These are phyloP conservation scores for Butorides virescens DNA, from an alignment of 2,113 vertebrate species.

Conservation along the genomic window DNA sequence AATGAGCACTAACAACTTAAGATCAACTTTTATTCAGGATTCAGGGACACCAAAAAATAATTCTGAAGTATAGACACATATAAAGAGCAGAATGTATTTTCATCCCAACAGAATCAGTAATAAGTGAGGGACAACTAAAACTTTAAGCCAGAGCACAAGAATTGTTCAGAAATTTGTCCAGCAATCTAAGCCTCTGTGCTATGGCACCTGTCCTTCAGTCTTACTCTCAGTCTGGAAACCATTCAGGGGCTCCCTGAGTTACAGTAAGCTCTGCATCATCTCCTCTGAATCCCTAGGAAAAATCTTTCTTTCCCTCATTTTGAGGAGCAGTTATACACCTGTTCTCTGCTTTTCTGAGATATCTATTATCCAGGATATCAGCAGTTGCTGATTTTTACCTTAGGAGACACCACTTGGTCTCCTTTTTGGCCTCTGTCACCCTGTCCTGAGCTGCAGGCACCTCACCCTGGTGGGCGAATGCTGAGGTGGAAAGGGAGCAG, in stretches of 20 bases:
- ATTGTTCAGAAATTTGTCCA: neutral
- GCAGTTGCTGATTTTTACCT: neutral
- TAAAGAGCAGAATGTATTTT: neutral
- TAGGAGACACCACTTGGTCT: neutral
- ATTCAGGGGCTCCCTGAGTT: accelerated
- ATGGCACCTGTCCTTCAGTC: neutral
- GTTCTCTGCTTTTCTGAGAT: neutral
- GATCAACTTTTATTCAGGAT: neutral
- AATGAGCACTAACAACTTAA: neutral
- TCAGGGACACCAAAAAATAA: neutral
- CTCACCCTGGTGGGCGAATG: neutral
- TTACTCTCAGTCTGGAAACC: neutral
- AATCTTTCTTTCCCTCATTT: neutral
- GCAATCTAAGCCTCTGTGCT: neutral
- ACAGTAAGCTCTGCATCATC: neutral
- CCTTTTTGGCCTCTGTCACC: neutral
- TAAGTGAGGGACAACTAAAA: neutral
- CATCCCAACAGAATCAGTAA: neutral
- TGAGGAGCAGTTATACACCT: neutral
- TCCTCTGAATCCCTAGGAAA: neutral
- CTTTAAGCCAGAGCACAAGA: neutral
- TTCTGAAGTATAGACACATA: neutral
- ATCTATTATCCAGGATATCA: neutral
- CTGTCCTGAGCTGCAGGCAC: neutral
- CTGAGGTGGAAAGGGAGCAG: neutral